Percentiles rank a stretch among this genome's conserved stretches.
phyloP scores from a whole-genome alignment of 2,797 vertebrate species.

The Artibeus lituratus region DNA sequence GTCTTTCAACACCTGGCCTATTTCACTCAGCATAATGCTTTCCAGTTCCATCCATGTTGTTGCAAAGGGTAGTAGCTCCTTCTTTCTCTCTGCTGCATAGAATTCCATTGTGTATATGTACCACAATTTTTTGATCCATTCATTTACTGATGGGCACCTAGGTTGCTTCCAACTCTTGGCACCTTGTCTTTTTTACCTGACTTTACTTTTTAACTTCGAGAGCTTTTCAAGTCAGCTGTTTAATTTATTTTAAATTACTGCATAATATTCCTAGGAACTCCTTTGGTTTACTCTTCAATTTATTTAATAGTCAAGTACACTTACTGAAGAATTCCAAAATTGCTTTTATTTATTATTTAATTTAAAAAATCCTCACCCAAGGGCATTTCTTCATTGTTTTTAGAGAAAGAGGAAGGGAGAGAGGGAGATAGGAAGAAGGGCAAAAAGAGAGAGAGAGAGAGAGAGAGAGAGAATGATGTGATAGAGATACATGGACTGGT shows the following conservation, averaged over 20 bases:
- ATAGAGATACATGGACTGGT: background rate
- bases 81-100: too few species aligned
- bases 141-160: too few species aligned
- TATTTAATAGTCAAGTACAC: background rate
- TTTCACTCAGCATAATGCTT: too few species aligned
- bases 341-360: background rate
- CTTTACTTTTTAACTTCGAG: background rate
- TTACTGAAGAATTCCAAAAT: background rate
- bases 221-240: background rate
- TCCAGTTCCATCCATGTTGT: too few species aligned
- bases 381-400: background rate
- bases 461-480: background rate
- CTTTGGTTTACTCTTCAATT: background rate
- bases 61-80: too few species aligned
- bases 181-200: background rate
- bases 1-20: too few species aligned
- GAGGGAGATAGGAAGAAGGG: background rate
- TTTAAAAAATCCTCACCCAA: background rate
- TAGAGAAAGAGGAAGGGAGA: background rate
- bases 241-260: background rate
- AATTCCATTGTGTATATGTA: too few species aligned
- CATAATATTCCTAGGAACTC: background rate
- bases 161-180: too few species aligned
- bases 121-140: too few species aligned
- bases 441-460: background rate